Conservation (phyloP, 2,113 vertebrate species). For the Cacatua alba region DNA sequence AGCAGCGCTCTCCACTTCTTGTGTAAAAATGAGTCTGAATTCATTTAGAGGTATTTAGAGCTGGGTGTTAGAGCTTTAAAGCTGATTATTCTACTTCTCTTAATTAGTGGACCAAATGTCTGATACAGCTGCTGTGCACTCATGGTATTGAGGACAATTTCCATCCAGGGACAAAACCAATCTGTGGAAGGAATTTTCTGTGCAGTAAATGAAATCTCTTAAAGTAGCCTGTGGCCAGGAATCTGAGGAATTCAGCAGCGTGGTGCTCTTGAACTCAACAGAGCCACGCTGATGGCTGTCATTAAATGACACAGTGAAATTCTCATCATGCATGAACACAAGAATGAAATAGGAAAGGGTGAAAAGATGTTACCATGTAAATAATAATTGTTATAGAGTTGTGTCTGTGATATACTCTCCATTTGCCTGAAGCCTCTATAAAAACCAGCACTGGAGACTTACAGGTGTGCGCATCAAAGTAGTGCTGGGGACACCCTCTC, state of each 20-base stretch:
- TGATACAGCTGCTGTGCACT: constrained; percentile 36
- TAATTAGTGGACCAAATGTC: constrained; percentile 48
- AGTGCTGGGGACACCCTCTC: background rate
- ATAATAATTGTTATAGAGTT: background rate
- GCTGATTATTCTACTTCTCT: constrained; percentile 46
- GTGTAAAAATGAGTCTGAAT: constrained; percentile 3
- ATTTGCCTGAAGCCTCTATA: background rate
- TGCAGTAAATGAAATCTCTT: background rate
- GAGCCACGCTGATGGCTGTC: background rate
- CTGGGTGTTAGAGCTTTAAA: constrained; percentile 34
- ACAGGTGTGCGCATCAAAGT: background rate
- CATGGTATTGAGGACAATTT: constrained; percentile 17
- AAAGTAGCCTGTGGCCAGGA: background rate
- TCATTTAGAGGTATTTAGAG: constrained; percentile 18
- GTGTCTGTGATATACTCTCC: background rate
- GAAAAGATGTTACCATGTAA: background rate
- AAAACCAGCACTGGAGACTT: background rate
- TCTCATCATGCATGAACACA: background rate
- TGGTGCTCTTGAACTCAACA: background rate
- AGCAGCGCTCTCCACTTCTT: background rate
- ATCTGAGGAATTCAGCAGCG: background rate
- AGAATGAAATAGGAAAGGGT: background rate
- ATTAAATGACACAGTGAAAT: background rate
- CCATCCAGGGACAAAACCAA: background rate
- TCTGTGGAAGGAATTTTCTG: background rate